Conservation (phyloP, 2,797 vertebrate genomes). For the Emys orbicularis region DNA sequence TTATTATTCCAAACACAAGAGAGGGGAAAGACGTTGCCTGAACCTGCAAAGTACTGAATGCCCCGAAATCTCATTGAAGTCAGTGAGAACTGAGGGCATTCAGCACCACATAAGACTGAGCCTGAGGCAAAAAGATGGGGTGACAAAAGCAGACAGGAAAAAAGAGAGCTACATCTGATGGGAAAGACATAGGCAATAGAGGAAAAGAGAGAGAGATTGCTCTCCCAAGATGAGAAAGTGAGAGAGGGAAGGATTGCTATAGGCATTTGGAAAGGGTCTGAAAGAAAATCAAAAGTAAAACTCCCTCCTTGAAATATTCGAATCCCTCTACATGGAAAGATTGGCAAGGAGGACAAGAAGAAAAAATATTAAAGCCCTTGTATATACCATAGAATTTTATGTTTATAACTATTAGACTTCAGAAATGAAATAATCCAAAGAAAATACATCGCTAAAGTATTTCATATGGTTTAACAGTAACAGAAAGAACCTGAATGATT, state of each 20-base stretch:
- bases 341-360: slow-evolving; percentile 67
- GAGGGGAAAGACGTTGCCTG: neutral
- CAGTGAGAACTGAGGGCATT: neutral
- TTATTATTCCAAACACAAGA: neutral
- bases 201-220: slow-evolving; percentile 50
- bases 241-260: slow-evolving; percentile 35
- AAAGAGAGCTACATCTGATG: neutral
- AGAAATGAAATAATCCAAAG: slow-evolving; percentile 78
- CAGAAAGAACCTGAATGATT: slow-evolving; percentile 78
- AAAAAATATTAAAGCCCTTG: slow-evolving; percentile 73
- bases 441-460: slow-evolving; percentile 63
- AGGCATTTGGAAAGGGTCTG: slow-evolving; percentile 57
- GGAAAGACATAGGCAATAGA: rapidly evolving
- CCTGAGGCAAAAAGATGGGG: rapidly evolving
- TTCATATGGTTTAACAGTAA: slow-evolving; percentile 68
- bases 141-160: neutral
- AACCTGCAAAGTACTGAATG: neutral
- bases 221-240: slow-evolving; percentile 38
- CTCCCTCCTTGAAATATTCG: slow-evolving; percentile 74
- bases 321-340: slow-evolving; percentile 71
- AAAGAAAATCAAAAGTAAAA: slow-evolving; percentile 67
- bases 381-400: slow-evolving; percentile 76
- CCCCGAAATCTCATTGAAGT: neutral
- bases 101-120: neutral
- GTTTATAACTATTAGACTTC: slow-evolving; percentile 70